Conservation (phyloP, 2,113 vertebrate genomes). For the Rhizomys pruinosus region DNA sequence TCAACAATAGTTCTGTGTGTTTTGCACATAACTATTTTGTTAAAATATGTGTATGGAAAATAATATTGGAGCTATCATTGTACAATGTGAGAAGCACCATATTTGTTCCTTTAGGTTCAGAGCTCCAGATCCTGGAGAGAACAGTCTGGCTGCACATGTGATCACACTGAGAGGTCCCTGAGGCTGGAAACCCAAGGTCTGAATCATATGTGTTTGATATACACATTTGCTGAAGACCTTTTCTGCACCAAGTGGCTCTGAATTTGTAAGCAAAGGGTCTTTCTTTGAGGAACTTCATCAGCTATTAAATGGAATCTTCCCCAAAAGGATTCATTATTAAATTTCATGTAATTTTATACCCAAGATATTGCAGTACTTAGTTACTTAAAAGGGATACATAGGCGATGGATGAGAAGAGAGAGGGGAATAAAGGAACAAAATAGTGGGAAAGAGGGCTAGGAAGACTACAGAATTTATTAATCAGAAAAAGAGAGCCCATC, state of each 20-base stretch:
- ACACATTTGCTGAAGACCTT: background rate
- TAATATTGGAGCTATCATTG: background rate
- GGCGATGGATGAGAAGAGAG: background rate
- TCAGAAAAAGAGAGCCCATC: constrained; percentile 41
- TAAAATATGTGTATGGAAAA: background rate
- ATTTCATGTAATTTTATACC: constrained; percentile 22
- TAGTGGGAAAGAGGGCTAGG: background rate
- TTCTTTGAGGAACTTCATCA: background rate
- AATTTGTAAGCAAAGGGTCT: background rate
- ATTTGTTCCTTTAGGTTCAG: background rate
- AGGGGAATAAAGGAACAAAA: background rate
- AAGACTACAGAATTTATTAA: constrained; percentile 23
- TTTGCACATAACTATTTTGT: constrained; percentile 11
- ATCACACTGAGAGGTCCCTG: background rate
- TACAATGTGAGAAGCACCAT: background rate
- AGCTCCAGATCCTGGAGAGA: background rate
- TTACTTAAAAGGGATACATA: constrained; percentile 40
- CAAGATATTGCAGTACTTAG: constrained; percentile 34
- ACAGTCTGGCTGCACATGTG: background rate
- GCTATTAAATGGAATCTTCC: background rate
- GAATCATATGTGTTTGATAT: background rate
- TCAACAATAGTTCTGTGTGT: background rate
- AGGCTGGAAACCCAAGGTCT: background rate
- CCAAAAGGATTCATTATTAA: constrained; percentile 38
- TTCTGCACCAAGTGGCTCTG: background rate